Conservation (phyloP, 2,797 vertebrate species). For the Masticophis lateralis region DNA sequence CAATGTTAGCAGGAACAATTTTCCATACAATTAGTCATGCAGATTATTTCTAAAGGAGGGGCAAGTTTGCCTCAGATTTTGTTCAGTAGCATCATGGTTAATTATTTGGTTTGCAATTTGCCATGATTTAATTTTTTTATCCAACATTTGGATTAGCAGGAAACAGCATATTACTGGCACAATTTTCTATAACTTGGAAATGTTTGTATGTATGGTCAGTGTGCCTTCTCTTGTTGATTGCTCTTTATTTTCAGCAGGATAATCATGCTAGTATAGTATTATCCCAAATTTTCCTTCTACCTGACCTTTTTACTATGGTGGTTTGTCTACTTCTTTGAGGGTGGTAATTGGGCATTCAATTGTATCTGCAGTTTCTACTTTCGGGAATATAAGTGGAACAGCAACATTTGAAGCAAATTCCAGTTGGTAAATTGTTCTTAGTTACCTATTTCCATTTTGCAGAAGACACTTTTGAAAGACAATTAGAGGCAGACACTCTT, state of each 20-base stretch:
- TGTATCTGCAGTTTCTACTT: neutral
- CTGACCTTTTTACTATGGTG: neutral
- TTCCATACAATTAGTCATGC: neutral
- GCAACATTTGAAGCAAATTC: neutral
- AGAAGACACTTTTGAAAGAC: neutral
- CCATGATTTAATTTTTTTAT: neutral
- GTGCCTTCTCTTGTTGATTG: neutral
- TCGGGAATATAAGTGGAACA: neutral
- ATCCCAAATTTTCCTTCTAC: neutral
- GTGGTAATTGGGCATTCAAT: neutral
- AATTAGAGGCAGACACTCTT: neutral
- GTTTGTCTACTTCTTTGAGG: neutral
- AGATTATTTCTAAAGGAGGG: neutral
- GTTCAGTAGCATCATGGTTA: neutral
- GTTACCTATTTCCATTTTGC: neutral
- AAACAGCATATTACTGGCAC: slow-evolving; percentile 19
- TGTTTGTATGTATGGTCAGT: neutral
- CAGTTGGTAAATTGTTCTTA: neutral
- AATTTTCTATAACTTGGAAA: neutral
- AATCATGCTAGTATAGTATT: neutral
- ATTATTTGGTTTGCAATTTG: neutral
- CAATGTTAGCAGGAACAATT: neutral
- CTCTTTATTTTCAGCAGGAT: neutral
- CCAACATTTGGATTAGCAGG: neutral
- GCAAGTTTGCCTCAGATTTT: neutral